Evolutionary conservation across 2,797 vertebrate genomes (phyloP), one percentile per base, ranked within the genome.

Genomic region (Sebastes trivittatus): DNA sequence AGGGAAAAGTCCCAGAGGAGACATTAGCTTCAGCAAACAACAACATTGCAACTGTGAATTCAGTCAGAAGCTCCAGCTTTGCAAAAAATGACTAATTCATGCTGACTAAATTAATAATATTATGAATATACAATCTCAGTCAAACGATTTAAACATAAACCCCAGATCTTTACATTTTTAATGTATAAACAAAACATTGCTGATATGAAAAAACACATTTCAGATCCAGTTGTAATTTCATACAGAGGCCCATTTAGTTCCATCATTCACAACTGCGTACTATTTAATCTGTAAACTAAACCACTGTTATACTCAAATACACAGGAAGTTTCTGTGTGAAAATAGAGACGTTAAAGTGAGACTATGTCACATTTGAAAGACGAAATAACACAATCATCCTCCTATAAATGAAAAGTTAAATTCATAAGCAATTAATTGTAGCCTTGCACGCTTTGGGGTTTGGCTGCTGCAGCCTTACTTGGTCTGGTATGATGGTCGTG

Each of bases 21-120:
- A 61, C 49, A 32, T 78, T 23, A 60, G 14, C 23, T 65, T 30
- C 63, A 68, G 55, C 52, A 74, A 80, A 54, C 85, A 67, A 58
- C 77, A 70, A 11, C 74, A 73, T 14, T 54, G 27, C 30, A 11
- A 11, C 27, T 16, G 46, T 25, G 72, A 68, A 78, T 61, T 27
- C 29, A 58, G 66, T 58, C 62, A 67, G 46, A 80, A 8, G 55
- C 62, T 81, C 38, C 64, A 61, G 54, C 13, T 72, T 76, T 62
- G 60, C 16, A 64, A 27, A 27, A 46, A 11, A 55, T 58, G 1
- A 64, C 20, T 56, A 7, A 81, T 70, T 83, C 67, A 74, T 60
- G 25, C 59, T 34, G 77, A 69, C 27, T 65, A 59, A 61, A 72
- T 36, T 42, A 69, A 66, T 29, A 30, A 10, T 61, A 52, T 69